Evolutionary conservation across 2,888 invertebrate species (phyloP).

Genomic region (Drosophila ezoana): DNA sequence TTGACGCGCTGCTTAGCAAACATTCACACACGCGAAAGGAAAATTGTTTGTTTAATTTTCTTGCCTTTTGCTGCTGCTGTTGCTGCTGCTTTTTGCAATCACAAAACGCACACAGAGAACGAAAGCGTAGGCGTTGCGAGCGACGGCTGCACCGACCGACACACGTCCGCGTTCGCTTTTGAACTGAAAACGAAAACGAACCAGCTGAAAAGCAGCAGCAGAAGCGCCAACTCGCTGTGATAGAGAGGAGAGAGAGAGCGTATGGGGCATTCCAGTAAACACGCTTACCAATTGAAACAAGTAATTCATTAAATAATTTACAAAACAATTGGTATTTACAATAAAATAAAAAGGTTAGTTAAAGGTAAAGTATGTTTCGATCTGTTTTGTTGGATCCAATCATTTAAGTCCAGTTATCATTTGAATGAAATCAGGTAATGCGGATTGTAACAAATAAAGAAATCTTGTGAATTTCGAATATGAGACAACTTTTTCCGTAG

Average conservation of each 20-base stretch:
- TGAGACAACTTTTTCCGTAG: too few species aligned
- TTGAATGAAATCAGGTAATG: too few species aligned
- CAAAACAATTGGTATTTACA: background rate
- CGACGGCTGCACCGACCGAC: conserved; percentile 59
- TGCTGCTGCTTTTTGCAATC: conserved; percentile 68
- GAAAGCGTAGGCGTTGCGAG: conserved; percentile 55
- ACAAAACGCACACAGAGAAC: conserved; percentile 59
- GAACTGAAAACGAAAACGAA: conserved; percentile 55
- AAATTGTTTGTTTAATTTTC: conserved; percentile 52
- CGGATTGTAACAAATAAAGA: too few species aligned
- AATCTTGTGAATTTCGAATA: too few species aligned
- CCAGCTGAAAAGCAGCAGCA: conserved; percentile 42
- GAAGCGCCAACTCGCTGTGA: conserved; percentile 37
- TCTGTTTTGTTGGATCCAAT: too few species aligned
- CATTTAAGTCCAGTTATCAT: too few species aligned
- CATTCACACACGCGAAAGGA: conserved; percentile 42
- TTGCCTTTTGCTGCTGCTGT: conserved; percentile 46
- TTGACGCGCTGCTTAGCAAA: conserved; percentile 39
- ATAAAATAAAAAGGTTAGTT: background rate
- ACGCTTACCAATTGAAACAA: background rate
- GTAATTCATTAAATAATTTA: background rate
- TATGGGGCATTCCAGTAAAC: conserved; percentile 34
- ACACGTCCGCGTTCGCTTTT: conserved; percentile 61
- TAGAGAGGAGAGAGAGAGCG: conserved; percentile 15
- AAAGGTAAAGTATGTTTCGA: background rate